Base-by-base conservation (phyloP, 2,888 invertebrate species). In the Alentia gelatinosa region DNA sequence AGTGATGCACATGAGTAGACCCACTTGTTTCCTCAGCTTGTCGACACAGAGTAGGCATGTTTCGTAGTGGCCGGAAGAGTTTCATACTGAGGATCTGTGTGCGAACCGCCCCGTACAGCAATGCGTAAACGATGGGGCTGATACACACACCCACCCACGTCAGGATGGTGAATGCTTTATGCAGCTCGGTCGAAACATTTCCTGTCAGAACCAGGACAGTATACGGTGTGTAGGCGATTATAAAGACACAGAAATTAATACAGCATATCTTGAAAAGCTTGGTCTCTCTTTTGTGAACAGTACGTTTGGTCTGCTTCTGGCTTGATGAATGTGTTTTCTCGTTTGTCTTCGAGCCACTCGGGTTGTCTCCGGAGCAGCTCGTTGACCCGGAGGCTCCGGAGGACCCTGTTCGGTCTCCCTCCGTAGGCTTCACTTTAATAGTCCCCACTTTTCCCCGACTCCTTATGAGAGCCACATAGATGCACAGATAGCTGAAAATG, bases 91-190 rank as follows among this genome's bases (percentile, higher is more conserved):
- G 30, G 23, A 68, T 68, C 26, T 68, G 12, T 3, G 26, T 15
- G 26, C 68, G 68, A 15, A 83, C 37, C 37, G 83, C 83, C 23
- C 37, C 83, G 37, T 83, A 40, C 3, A 83, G 30, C 37, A 83
- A 39, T 12, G 39, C 83, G 26, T 83, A 83, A 15, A 83, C 83
- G 23, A 83, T 1, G 9, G 83, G 83, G 26, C 83, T 83, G 3
- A 23, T n/a, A 19, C 83, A 83, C 37, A 83, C 83, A 35, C 83
- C 83, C 15, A 83, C 19, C 83, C 83, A 83, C 15, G 83, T 83
- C 15, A 83, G 12, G 7, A 83, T 83, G 15, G 83, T 39, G 37
- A 83, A 83, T 23, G 37, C 26, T 23, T 83, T 37, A 39, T 83
- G 83, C 23, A 83, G 37, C 7, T 7, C 83, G 19, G 35, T 35